Conservation (phyloP, 2,113 vertebrate genomes). For the Abramis brama region DNA sequence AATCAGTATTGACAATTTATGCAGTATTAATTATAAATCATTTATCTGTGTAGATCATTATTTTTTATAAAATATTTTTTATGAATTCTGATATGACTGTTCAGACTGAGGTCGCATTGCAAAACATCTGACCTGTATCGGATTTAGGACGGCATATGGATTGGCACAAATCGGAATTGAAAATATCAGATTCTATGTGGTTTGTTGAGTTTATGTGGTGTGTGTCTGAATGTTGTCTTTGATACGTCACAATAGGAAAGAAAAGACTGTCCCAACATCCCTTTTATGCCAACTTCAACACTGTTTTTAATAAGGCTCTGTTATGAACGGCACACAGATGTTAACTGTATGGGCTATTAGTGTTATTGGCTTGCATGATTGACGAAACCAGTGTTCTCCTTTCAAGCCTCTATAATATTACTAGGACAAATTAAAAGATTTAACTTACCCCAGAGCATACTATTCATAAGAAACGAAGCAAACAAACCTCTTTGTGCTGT, state of each 20-base stretch:
- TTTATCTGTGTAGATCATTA: too few species aligned
- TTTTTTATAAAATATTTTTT: too few species aligned
- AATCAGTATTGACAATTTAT: too few species aligned
- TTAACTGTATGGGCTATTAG: background rate
- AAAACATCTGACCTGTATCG: too few species aligned
- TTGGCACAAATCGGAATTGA: too few species aligned
- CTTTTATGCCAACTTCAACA: background rate
- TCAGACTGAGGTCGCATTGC: too few species aligned
- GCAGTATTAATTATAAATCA: too few species aligned
- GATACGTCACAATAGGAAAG: background rate
- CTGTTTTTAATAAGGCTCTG: background rate
- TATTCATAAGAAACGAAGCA: background rate
- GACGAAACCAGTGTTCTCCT: background rate
- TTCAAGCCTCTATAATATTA: background rate
- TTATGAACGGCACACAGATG: background rate
- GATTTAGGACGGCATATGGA: too few species aligned
- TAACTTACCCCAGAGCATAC: background rate
- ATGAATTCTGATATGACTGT: too few species aligned
- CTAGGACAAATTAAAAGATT: background rate
- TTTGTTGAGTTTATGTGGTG: too few species aligned
- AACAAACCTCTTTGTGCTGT: background rate
- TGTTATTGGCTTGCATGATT: background rate
- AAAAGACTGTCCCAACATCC: background rate
- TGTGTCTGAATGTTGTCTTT: too few species aligned
- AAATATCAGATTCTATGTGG: too few species aligned